Percentiles rank a stretch among this genome's conserved stretches.
Evolutionary conservation across 2,113 vertebrate genomes (phyloP).

Genomic region (Siniperca knerii): DNA sequence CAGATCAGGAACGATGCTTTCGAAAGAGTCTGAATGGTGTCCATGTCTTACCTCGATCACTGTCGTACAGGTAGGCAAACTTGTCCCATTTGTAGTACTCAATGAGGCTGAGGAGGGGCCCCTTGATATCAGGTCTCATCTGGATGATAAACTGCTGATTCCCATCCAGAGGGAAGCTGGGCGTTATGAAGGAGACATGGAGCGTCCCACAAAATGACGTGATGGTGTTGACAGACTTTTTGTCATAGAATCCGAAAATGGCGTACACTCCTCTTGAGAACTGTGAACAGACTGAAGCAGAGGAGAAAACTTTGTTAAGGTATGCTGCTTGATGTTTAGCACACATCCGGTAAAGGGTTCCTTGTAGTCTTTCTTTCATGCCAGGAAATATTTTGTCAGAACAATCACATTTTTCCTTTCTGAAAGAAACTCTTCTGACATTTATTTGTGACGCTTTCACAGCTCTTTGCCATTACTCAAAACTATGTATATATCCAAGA

Average conservation of each 20-base stretch:
- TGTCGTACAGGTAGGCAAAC: conserved; percentile 99
- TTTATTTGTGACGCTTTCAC: not conserved
- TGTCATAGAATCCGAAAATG: conserved; percentile 99
- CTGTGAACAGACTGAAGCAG: conserved; percentile 95
- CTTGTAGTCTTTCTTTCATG: not conserved
- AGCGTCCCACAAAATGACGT: conserved; percentile 98
- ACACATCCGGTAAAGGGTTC: not conserved
- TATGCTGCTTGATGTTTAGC: not conserved
- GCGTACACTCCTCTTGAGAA: conserved; percentile 99
- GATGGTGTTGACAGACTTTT: conserved; percentile 99
- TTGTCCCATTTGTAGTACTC: conserved; percentile 99
- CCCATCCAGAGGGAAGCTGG: conserved; percentile 98
- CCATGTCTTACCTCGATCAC: conserved; percentile 91
- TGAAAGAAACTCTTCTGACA: conserved; percentile 2
- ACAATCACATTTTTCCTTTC: not conserved
- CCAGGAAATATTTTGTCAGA: not conserved
- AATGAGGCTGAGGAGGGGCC: conserved; percentile 96
- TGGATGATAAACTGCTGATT: conserved; percentile 98
- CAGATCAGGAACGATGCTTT: not conserved
- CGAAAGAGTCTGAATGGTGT: not conserved
- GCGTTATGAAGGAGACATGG: conserved; percentile 98
- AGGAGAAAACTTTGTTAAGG: not conserved
- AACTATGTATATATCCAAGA: conserved; percentile 3
- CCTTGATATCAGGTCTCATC: conserved; percentile 98
- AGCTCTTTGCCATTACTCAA: conserved; percentile 4